Evolutionary conservation across 2,888 invertebrate genomes (phyloP), one percentile per base, ranked within the genome.

Genomic region (Drosophila glabriapex): DNA sequence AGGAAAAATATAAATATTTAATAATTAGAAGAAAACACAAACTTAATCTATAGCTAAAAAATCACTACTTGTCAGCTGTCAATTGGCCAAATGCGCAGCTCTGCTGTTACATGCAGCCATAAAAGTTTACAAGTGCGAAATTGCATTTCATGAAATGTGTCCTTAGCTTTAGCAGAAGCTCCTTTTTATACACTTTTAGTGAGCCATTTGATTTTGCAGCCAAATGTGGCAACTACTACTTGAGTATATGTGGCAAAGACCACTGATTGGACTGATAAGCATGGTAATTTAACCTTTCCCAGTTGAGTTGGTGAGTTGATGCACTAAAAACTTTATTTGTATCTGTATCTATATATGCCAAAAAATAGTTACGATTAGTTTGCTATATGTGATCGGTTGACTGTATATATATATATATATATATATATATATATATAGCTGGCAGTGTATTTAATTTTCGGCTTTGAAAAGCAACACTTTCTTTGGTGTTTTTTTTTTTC

Each of bases 51-150:
- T 22, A 22, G 12, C 22, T n/a, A 22, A 12, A 35, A 55, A 35
- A 35, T 54, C 7, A 9, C 4, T 22, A 10, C 16, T 10, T 22
- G n/a, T 35, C 22, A 16, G 83, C 83, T 35, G 2, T 31, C 72
- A 72, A 60, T 2, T 5, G 19, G 68, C 68, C 33, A 66, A 25
- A 4, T 50, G 43, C 53, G 12, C 74, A 71, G 19, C 80, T 35
- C 70, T 67, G 55, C 10, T 71, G 41, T 55, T 73, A 68, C 68
- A 54, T 76, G 78, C 78, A 81, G 77, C 81, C 87, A 89, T 83
- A 86, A 89, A 88, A 88, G 89, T 87, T 87, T 89, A 87, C 87
- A 86, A 87, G 87, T 87, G 85, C 85, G 88, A 87, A 87, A 87
- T 86, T 89, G 87, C 89, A 86, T 87, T 88, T 89, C 87, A 87